These are phyloP conservation scores for Coleophora flavipennella DNA, from an alignment of 2,888 invertebrate species.

Conservation along the genomic window DNA sequence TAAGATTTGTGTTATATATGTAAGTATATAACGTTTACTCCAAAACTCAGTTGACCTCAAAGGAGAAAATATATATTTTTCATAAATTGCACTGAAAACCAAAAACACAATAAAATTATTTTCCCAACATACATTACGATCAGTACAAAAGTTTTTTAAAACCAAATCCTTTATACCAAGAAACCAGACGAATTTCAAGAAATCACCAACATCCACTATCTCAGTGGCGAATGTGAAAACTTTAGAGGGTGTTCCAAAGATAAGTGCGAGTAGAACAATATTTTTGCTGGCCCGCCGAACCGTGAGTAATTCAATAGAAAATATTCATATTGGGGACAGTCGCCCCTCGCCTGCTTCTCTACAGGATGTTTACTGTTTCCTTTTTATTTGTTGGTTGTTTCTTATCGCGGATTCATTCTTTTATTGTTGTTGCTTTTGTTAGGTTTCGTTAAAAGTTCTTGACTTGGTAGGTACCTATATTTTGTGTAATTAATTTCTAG, in stretches of 20 bases:
- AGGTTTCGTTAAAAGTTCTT: background rate
- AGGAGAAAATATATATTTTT: too few species aligned
- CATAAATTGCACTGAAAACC: too few species aligned
- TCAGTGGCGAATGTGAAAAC: conserved; percentile 31
- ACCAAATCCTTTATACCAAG: background rate
- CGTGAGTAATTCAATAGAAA: conserved; percentile 70
- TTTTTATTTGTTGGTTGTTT: conserved; percentile 4
- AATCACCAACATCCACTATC: conserved; percentile 3
- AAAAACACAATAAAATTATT: too few species aligned
- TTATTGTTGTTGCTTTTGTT: too few species aligned
- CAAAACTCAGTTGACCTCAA: too few species aligned
- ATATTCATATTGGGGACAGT: conserved; percentile 66
- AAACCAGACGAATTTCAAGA: too few species aligned
- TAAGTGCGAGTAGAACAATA: conserved; percentile 64
- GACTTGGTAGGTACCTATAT: too few species aligned
- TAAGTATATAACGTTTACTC: too few species aligned
- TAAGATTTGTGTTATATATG: too few species aligned
- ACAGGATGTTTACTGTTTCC: conserved; percentile 3
- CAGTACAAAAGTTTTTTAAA: too few species aligned
- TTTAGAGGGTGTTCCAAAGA: conserved; percentile 40
- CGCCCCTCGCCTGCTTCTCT: conserved; percentile 22
- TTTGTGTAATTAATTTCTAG: too few species aligned
- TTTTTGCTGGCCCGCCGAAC: conserved; percentile 64
- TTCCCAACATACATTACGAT: too few species aligned
- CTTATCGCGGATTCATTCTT: conserved; percentile 2